Evolutionary conservation across 1,140 invertebrate species (phyloP).

Genomic region (Scaptomyza montana): DNA sequence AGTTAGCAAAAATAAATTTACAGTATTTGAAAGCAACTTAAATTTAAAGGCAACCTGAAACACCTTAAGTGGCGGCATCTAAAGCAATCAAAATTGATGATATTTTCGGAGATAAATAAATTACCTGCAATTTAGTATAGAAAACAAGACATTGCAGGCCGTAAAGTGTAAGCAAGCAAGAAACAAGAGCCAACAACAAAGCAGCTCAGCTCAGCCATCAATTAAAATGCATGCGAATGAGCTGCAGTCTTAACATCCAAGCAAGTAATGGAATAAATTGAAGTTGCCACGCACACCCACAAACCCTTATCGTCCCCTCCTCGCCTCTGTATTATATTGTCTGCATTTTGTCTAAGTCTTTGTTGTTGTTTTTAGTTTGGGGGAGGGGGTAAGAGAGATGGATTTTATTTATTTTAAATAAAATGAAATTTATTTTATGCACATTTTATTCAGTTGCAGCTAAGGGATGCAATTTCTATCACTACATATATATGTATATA

Average conservation of each 20-base stretch:
- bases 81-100: slow-evolving; percentile 55
- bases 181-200: slow-evolving; percentile 19
- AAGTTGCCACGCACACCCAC: slow-evolving; percentile 16
- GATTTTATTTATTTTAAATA: slow-evolving; percentile 81
- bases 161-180: background rate
- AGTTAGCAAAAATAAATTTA: background rate
- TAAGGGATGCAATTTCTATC: slow-evolving; percentile 46
- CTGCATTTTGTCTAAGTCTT: slow-evolving; percentile 68
- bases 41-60: background rate
- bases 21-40: background rate
- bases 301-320: background rate
- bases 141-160: no score
- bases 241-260: slow-evolving; percentile 33
- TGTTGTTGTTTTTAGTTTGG: slow-evolving; percentile 59
- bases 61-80: slow-evolving; percentile 32
- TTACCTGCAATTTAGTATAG: slow-evolving; percentile 29
- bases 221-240: slow-evolving; percentile 70
- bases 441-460: slow-evolving; percentile 50
- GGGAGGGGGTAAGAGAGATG: background rate
- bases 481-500: slow-evolving; percentile 6
- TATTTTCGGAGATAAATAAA: slow-evolving; percentile 59
- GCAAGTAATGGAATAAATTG: slow-evolving; percentile 39
- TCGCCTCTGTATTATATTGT: slow-evolving; percentile 19
- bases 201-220: slow-evolving; percentile 58
- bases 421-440: slow-evolving; percentile 81